Conservation (phyloP, 2,888 invertebrate species). For the Volucella zonaria region DNA sequence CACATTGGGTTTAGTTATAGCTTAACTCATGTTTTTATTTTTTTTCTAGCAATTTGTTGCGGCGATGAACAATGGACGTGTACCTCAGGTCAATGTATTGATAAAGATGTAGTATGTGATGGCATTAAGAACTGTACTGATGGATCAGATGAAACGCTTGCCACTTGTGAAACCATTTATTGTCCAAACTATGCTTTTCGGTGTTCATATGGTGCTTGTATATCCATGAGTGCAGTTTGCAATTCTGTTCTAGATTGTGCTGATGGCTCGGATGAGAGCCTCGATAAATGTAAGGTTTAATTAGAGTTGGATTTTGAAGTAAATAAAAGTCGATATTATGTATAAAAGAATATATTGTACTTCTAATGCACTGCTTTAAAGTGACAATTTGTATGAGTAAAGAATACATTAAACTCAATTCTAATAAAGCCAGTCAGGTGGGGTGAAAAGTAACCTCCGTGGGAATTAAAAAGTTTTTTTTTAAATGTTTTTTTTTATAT, state of each 20-base stretch:
- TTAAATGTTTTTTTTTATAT: too few relatives aligned
- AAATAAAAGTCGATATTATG: too few relatives aligned
- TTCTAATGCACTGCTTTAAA: too few relatives aligned
- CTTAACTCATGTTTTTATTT: not conserved
- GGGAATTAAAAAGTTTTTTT: too few relatives aligned
- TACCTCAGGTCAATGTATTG: constrained; percentile 55
- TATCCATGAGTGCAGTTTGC: constrained; percentile 39
- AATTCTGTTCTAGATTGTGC: constrained; percentile 61
- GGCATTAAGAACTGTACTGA: constrained; percentile 59
- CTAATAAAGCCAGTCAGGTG: too few relatives aligned
- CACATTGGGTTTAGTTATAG: too few relatives aligned
- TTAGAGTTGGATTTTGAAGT: too few relatives aligned
- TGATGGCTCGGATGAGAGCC: constrained; percentile 68
- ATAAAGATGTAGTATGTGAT: constrained; percentile 56
- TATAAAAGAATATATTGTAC: too few relatives aligned
- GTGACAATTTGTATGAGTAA: too few relatives aligned
- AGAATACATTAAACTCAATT: too few relatives aligned
- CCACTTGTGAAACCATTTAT: constrained; percentile 65
- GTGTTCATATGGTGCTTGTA: constrained; percentile 72
- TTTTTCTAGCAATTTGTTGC: not conserved
- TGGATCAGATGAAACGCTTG: constrained; percentile 67
- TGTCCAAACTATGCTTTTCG: constrained; percentile 83
- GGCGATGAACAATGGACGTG: constrained; percentile 32
- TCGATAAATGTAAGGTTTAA: too few relatives aligned
- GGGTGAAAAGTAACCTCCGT: too few relatives aligned